Evolutionary conservation across 2,888 invertebrate species (phyloP).

Genomic region (Yponomeuta sedellus): DNA sequence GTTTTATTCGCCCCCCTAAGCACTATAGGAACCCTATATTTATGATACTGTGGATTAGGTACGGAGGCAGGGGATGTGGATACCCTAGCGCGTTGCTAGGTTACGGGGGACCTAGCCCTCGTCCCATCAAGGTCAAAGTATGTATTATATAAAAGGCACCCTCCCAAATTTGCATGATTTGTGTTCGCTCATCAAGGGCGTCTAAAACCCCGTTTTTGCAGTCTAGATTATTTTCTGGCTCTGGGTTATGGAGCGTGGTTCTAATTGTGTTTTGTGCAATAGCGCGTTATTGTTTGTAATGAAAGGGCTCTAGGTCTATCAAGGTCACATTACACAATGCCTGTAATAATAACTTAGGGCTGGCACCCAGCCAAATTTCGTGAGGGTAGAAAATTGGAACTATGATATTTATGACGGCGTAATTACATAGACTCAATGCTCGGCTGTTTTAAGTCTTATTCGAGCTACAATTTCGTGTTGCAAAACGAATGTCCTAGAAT

Average conservation of each 20-base stretch:
- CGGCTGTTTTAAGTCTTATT: background rate
- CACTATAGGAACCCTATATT: constrained; percentile 58
- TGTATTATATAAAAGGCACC: constrained; percentile 31
- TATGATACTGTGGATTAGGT: constrained; percentile 64
- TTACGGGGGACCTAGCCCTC: constrained; percentile 57
- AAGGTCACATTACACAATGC: background rate
- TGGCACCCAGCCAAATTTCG: background rate
- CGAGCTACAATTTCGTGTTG: background rate
- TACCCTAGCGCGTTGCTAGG: constrained; percentile 63
- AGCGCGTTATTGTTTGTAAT: no score
- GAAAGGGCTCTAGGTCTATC: background rate
- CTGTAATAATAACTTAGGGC: background rate
- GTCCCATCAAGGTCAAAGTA: constrained; percentile 59
- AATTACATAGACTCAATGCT: background rate
- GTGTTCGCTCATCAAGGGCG: constrained; percentile 7
- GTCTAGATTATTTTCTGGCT: background rate
- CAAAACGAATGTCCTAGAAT: background rate
- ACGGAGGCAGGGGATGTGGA: constrained; percentile 57
- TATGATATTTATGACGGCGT: background rate
- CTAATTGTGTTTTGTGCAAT: background rate
- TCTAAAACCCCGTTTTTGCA: background rate
- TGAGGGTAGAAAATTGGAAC: background rate
- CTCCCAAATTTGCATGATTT: constrained; percentile 31
- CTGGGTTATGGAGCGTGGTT: background rate
- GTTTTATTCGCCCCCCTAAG: constrained; percentile 19